Evolutionary conservation across 1,140 invertebrate species (phyloP).

Genomic region (Ceratina australensis): DNA sequence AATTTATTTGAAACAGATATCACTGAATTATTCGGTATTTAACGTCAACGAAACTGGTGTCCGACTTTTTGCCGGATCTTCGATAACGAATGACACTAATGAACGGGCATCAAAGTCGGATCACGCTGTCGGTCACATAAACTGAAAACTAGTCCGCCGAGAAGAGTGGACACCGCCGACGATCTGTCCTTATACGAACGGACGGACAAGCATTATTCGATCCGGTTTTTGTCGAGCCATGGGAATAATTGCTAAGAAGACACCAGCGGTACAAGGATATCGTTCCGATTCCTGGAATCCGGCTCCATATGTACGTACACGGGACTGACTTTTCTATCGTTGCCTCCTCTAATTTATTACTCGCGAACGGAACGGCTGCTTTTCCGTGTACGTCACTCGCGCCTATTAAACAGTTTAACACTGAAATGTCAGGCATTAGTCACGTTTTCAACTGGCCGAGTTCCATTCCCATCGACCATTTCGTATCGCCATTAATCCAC

Average conservation of each 20-base stretch:
- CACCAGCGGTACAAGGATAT: slow-evolving; percentile 12
- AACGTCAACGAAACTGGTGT: too few relatives aligned
- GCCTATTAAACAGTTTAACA: slow-evolving; percentile 8
- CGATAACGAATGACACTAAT: background rate
- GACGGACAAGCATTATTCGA: slow-evolving; percentile 4
- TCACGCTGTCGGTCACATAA: background rate
- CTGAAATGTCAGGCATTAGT: slow-evolving; percentile 13
- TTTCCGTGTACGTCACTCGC: slow-evolving; percentile 19
- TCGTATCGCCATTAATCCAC: too few relatives aligned
- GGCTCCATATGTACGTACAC: background rate
- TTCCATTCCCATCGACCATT: background rate
- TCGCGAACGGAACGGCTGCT: background rate
- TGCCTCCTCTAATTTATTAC: background rate
- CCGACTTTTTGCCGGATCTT: too few relatives aligned
- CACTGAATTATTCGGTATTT: too few relatives aligned
- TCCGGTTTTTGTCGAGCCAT: slow-evolving; percentile 1
- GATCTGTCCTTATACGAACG: slow-evolving; percentile 25
- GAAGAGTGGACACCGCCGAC: background rate
- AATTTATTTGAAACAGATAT: too few relatives aligned
- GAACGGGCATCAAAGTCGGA: background rate
- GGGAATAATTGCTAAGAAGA: slow-evolving; percentile 27
- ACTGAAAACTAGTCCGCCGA: background rate
- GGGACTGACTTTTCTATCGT: background rate
- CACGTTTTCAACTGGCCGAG: background rate
- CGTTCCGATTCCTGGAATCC: slow-evolving; percentile 19